Conservation (phyloP, 2,797 vertebrate genomes). For the Poecilia wingei region DNA sequence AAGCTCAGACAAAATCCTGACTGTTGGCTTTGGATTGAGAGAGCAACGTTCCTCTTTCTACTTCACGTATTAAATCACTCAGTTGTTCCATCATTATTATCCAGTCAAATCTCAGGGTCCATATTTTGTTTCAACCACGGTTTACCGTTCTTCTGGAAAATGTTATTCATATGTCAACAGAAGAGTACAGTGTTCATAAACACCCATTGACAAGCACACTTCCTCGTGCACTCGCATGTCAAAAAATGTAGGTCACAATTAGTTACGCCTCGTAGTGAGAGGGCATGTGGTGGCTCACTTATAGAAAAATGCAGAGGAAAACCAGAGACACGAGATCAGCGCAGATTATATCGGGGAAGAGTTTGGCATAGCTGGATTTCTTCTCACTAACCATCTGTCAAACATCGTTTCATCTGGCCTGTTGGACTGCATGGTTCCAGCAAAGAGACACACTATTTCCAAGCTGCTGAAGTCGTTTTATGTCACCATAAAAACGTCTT, state of each 20-base stretch:
- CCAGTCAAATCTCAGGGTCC: constrained; percentile 7
- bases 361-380: constrained; percentile 4
- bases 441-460: constrained; percentile 15
- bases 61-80: constrained; percentile 17
- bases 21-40: background rate
- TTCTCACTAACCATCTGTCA: constrained; percentile 10
- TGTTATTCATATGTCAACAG: constrained; percentile 44
- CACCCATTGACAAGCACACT: constrained; percentile 20
- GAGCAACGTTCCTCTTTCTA: constrained; percentile 4
- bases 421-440: constrained; percentile 13
- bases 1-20: background rate
- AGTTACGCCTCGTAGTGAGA: constrained; percentile 26
- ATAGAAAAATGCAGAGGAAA: constrained; percentile 15
- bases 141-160: constrained; percentile 59
- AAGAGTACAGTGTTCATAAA: constrained; percentile 15
- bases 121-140: constrained; percentile 37
- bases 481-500: constrained; percentile 18
- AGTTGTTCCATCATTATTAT: constrained; percentile 31
- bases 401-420: constrained; percentile 17
- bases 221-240: background rate
- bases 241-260: constrained; percentile 20
- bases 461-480: constrained; percentile 28
- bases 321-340: constrained; percentile 15
- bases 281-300: background rate
- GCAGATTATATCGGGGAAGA: constrained; percentile 11